These are phyloP conservation scores for Limenitis arthemis DNA, from an alignment of 2,888 invertebrate genomes.

Conservation along the genomic window DNA sequence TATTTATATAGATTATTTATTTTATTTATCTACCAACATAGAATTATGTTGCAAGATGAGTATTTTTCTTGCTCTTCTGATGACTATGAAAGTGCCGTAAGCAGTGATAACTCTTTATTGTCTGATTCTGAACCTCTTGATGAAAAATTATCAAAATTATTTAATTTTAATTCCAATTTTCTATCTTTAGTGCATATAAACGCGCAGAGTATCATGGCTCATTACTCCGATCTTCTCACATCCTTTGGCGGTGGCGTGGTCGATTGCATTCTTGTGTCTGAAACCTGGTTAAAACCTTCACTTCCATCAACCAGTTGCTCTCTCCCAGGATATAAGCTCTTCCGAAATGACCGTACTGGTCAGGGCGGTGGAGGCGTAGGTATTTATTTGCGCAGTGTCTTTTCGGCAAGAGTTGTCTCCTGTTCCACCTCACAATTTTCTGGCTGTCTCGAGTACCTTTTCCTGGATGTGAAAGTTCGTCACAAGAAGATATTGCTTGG, in stretches of 20 bases:
- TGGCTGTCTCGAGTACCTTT: not conserved
- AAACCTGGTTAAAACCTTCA: not conserved
- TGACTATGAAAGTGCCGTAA: not conserved
- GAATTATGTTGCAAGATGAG: not conserved
- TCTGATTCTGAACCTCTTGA: not conserved
- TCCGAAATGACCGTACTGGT: not conserved
- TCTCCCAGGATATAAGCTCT: not conserved
- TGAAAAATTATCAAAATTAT: not conserved
- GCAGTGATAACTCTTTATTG: not conserved
- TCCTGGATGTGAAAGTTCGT: not conserved
- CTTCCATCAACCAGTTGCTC: not conserved
- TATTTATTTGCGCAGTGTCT: not conserved
- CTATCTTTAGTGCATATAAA: not conserved
- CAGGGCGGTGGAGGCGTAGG: not conserved
- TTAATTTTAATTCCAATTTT: not conserved
- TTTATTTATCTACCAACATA: too few relatives aligned
- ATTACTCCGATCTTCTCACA: not conserved
- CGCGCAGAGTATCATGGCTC: not conserved
- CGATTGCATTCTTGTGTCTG: not conserved
- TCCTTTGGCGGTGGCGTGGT: not conserved
- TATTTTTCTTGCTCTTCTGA: not conserved
- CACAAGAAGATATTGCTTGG: constrained; percentile 3
- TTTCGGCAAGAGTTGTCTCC: not conserved
- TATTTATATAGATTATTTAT: too few relatives aligned
- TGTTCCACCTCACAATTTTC: not conserved